These are phyloP conservation scores for Apogon hyalosoma DNA, from an alignment of 2,797 vertebrate species.

Conservation along the genomic window DNA sequence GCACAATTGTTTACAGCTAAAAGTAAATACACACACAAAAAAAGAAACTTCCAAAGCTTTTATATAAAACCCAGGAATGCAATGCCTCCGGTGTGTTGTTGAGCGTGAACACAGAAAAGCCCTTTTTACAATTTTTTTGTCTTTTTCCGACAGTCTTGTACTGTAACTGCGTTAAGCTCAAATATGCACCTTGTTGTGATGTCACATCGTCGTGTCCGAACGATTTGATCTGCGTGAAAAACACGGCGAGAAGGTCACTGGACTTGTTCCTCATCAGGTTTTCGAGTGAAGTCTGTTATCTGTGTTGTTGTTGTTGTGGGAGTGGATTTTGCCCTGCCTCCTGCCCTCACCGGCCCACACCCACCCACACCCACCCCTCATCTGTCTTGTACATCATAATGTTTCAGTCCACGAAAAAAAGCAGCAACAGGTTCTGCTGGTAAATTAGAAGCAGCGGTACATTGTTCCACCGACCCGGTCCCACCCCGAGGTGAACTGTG, in stretches of 20 bases:
- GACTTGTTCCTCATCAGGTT: constrained; percentile 59
- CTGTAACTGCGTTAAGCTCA: constrained; percentile 77
- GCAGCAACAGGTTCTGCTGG: constrained; percentile 83
- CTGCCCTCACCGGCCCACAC: constrained; percentile 14
- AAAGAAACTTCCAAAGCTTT: constrained; percentile 78
- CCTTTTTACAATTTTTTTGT: constrained; percentile 81
- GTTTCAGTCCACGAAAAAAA: constrained; percentile 70
- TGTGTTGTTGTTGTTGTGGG: constrained; percentile 23
- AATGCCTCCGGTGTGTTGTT: constrained; percentile 81
- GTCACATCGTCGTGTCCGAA: constrained; percentile 67
- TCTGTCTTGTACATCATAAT: constrained; percentile 61
- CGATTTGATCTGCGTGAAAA: constrained; percentile 77
- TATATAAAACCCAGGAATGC: constrained; percentile 85
- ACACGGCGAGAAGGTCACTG: constrained; percentile 58
- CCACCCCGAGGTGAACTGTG: constrained; percentile 24
- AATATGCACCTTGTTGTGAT: constrained; percentile 79
- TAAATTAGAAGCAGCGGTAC: constrained; percentile 78
- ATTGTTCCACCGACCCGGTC: constrained; percentile 13
- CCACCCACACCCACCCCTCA: not conserved
- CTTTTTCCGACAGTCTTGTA: constrained; percentile 76
- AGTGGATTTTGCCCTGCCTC: constrained; percentile 40
- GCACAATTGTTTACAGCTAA: constrained; percentile 81
- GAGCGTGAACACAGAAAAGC: constrained; percentile 86
- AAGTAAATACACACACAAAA: constrained; percentile 75
- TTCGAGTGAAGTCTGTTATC: constrained; percentile 49